Evolutionary conservation across 2,113 vertebrate species (phyloP).

Genomic region (Procavia capensis): DNA sequence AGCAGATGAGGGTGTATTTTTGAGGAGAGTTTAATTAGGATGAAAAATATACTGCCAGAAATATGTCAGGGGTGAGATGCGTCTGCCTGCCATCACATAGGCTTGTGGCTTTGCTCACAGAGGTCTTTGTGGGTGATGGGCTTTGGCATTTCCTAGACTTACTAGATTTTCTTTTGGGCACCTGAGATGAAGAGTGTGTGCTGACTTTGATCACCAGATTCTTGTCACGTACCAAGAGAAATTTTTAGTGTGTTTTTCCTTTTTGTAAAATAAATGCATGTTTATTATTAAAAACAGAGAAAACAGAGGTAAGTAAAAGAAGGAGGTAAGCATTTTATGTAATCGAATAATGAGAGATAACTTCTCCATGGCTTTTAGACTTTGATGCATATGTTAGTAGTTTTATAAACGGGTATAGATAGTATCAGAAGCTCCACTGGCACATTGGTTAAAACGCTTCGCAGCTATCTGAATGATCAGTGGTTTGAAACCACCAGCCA

Average conservation of each 20-base stretch:
- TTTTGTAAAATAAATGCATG: slow-evolving; percentile 1
- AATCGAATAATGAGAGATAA: not conserved
- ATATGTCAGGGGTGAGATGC: too few relatives aligned
- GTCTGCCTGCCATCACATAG: too few relatives aligned
- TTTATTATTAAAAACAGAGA: slow-evolving; percentile 19
- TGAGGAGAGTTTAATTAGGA: too few relatives aligned
- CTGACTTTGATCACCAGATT: slow-evolving; percentile 15
- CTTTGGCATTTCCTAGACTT: too few relatives aligned
- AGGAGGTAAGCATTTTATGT: slow-evolving; percentile 40
- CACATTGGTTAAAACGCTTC: too few relatives aligned
- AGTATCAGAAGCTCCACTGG: too few relatives aligned
- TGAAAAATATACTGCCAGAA: too few relatives aligned
- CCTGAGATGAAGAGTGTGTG: not conserved
- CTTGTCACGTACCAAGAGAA: slow-evolving; percentile 16
- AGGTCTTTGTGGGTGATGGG: too few relatives aligned
- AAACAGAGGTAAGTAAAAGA: slow-evolving; percentile 34
- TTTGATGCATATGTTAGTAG: not conserved
- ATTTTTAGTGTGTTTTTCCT: slow-evolving; percentile 9
- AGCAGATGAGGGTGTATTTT: too few relatives aligned
- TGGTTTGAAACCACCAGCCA: too few relatives aligned
- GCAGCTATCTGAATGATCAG: too few relatives aligned
- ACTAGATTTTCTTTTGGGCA: slow-evolving; percentile 11
- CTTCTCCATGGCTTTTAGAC: not conserved
- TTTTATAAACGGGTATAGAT: not conserved
- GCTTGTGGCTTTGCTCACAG: too few relatives aligned